phyloP scores from a whole-genome alignment of 2,113 vertebrate genomes.

The Buteo buteo region DNA sequence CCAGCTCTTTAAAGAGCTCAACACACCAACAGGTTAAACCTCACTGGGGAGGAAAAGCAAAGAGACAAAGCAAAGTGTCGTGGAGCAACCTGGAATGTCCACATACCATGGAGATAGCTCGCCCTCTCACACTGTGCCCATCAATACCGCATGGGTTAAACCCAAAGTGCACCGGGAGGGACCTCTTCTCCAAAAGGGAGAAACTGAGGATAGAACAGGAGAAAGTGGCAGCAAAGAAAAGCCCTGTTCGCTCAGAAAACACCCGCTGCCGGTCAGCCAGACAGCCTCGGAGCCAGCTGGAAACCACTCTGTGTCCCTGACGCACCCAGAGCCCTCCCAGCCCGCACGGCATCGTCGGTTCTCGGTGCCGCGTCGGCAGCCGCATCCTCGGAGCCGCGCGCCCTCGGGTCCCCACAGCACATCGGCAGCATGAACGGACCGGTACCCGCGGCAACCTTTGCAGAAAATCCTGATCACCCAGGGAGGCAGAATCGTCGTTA shows the following conservation, averaged over 20 bases:
- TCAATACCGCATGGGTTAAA: fast-evolving
- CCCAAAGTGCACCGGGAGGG: not conserved
- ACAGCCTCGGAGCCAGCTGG: not conserved
- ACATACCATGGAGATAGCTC: fast-evolving
- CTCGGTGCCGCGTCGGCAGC: fast-evolving
- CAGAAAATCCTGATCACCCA: not conserved
- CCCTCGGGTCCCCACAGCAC: not conserved
- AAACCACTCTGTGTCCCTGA: not conserved
- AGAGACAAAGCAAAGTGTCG: not conserved
- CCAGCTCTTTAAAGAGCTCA: not conserved
- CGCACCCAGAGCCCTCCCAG: not conserved
- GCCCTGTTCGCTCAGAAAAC: fast-evolving
- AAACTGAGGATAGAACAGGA: not conserved
- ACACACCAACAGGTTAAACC: not conserved
- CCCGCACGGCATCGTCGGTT: not conserved
- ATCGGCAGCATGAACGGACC: fast-evolving
- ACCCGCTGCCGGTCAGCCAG: too few relatives aligned
- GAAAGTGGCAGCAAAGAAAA: not conserved
- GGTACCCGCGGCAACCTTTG: fast-evolving
- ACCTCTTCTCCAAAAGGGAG: not conserved
- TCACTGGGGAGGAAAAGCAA: not conserved
- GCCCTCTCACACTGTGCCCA: fast-evolving
- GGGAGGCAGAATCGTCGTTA: not conserved
- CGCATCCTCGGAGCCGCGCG: fast-evolving
- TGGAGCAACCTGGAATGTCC: not conserved